Evolutionary conservation across 2,797 vertebrate species (phyloP).

Genomic region (Phaenicophaeus curvirostris): DNA sequence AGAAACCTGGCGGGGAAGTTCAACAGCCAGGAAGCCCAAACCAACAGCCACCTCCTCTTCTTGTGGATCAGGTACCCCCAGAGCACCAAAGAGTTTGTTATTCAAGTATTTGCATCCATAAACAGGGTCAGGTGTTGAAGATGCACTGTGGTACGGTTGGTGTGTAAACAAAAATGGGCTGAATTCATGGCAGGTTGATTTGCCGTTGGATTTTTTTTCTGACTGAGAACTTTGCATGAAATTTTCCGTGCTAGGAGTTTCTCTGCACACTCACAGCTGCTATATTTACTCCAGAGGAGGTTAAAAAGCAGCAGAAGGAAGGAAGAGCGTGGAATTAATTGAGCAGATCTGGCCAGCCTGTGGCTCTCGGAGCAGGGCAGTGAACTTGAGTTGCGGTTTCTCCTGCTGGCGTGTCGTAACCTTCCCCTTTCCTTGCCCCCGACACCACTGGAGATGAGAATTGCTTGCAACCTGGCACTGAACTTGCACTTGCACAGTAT

Average conservation of each 20-base stretch:
- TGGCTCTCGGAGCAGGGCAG: neutral
- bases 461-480: constrained; percentile 41
- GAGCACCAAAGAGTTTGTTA: neutral
- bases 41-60: neutral
- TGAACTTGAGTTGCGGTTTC: neutral
- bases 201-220: constrained; percentile 44
- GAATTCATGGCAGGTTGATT: constrained; percentile 43
- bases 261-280: neutral
- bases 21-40: too few species aligned
- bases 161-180: constrained; percentile 16
- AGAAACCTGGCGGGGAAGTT: too few species aligned
- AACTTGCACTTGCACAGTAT: constrained; percentile 30
- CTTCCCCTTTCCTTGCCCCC: neutral
- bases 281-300: neutral
- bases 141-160: neutral
- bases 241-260: neutral
- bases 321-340: constrained; percentile 8
- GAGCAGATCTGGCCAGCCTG: neutral
- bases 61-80: neutral
- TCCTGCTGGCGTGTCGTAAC: neutral
- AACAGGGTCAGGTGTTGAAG: constrained; percentile 28
- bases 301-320: constrained; percentile 21
- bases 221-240: neutral
- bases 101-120: constrained; percentile 3
- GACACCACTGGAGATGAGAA: neutral